Evolutionary conservation across 2,113 vertebrate species (phyloP).

Genomic region (Acanthochromis polyacanthus): DNA sequence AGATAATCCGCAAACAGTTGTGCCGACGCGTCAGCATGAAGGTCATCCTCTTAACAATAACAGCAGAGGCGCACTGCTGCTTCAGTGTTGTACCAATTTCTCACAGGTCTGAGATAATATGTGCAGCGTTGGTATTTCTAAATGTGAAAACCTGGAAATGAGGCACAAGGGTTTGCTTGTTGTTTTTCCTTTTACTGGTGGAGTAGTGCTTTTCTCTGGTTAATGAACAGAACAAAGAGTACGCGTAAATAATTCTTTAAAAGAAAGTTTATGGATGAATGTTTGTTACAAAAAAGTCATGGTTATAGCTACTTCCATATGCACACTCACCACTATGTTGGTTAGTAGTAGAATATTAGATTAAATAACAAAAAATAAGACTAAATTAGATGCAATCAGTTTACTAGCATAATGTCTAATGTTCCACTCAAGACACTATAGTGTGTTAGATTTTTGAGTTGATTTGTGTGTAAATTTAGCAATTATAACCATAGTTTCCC

Average conservation of each 20-base stretch:
- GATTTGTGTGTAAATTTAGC: slow-evolving; percentile 5
- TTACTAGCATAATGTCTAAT: not conserved
- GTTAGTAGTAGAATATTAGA: not conserved
- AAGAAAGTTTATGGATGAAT: too few relatives aligned
- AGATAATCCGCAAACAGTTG: not conserved
- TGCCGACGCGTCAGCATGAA: slow-evolving; percentile 42
- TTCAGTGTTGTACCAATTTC: not conserved
- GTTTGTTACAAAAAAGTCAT: not conserved
- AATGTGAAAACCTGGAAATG: slow-evolving; percentile 9
- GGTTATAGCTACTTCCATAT: not conserved
- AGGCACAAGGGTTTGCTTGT: not conserved
- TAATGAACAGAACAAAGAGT: not conserved
- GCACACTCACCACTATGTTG: not conserved
- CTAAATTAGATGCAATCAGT: not conserved
- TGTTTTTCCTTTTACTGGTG: not conserved
- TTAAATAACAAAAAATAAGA: not conserved
- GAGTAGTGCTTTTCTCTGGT: not conserved
- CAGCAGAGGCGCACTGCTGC: not conserved
- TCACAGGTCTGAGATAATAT: too few relatives aligned
- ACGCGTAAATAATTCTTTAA: too few relatives aligned
- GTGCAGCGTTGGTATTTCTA: too few relatives aligned
- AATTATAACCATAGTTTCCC: not conserved
- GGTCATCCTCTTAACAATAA: slow-evolving; percentile 55
- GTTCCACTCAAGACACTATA: not conserved
- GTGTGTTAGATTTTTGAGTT: not conserved